Conservation (phyloP, 2,888 invertebrate species). For the Endotricha flammealis region DNA sequence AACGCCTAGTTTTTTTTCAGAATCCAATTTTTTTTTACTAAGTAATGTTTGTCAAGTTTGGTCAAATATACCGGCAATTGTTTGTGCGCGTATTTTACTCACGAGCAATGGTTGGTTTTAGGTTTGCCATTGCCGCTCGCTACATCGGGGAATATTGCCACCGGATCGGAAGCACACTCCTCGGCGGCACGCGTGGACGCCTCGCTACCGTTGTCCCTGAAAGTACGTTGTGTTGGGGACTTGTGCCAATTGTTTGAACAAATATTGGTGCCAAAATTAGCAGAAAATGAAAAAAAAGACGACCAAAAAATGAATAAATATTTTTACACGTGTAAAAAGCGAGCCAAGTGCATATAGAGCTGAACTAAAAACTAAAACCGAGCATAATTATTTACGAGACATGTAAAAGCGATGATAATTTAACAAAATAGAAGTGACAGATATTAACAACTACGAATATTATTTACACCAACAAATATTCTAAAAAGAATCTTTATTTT, state of each 20-base stretch:
- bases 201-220: conserved; percentile 75
- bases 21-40: too few relatives aligned
- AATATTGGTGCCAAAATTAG: conserved; percentile 1
- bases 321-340: too few relatives aligned
- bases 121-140: conserved; percentile 60
- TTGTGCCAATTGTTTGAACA: conserved; percentile 9
- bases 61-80: conserved; percentile 23
- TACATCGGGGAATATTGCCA: conserved; percentile 23
- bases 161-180: conserved; percentile 53
- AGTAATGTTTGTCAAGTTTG: conserved; percentile 6
- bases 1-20: too few relatives aligned
- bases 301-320: too few relatives aligned
- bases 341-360: too few relatives aligned
- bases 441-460: too few relatives aligned
- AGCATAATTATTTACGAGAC: too few relatives aligned
- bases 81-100: conserved; percentile 42
- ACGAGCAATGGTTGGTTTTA: conserved; percentile 68
- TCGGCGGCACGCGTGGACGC: conserved; percentile 69
- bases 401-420: too few relatives aligned
- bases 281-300: neutral
- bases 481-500: too few relatives aligned
- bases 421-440: too few relatives aligned
- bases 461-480: too few relatives aligned
- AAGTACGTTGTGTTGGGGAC: conserved; percentile 39
- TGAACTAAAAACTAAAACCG: too few relatives aligned